Conservation (phyloP, 2,888 invertebrate genomes). For the Andrena dorsata region DNA sequence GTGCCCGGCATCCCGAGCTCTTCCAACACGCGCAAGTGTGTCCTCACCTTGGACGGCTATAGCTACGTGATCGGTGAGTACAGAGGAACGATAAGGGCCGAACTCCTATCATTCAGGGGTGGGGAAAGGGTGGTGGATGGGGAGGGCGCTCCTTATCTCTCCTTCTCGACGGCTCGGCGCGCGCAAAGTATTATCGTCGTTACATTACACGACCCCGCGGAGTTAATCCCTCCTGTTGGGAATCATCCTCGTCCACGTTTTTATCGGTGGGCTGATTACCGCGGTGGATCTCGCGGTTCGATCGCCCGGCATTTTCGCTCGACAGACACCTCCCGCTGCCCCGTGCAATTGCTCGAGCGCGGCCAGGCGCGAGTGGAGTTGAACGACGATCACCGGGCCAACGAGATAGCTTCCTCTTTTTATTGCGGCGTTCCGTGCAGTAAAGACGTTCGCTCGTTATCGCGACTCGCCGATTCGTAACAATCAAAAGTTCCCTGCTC, state of each 20-base stretch:
- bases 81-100: slow-evolving; percentile 46
- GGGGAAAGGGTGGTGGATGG: neutral
- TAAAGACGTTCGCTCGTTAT: slow-evolving; percentile 12
- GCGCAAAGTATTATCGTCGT: slow-evolving; percentile 47
- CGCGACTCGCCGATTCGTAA: slow-evolving; percentile 10
- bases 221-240: neutral
- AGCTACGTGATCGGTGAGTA: slow-evolving; percentile 93
- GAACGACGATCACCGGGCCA: neutral
- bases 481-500: slow-evolving; percentile 25
- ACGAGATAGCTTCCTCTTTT: slow-evolving; percentile 11
- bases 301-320: slow-evolving; percentile 1
- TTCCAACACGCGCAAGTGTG: slow-evolving; percentile 90
- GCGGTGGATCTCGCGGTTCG: neutral
- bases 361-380: neutral
- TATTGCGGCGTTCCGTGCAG: slow-evolving; percentile 20
- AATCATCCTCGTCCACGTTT: slow-evolving; percentile 2
- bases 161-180: slow-evolving; percentile 23
- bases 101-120: slow-evolving; percentile 26
- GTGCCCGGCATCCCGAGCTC: slow-evolving; percentile 82
- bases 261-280: slow-evolving; percentile 3
- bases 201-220: slow-evolving; percentile 7
- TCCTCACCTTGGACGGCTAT: slow-evolving; percentile 94
- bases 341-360: neutral
- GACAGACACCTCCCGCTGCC: neutral
- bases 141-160: slow-evolving; percentile 42